These are phyloP conservation scores for Solea senegalensis DNA, from an alignment of 2,113 vertebrate species.

Conservation along the genomic window DNA sequence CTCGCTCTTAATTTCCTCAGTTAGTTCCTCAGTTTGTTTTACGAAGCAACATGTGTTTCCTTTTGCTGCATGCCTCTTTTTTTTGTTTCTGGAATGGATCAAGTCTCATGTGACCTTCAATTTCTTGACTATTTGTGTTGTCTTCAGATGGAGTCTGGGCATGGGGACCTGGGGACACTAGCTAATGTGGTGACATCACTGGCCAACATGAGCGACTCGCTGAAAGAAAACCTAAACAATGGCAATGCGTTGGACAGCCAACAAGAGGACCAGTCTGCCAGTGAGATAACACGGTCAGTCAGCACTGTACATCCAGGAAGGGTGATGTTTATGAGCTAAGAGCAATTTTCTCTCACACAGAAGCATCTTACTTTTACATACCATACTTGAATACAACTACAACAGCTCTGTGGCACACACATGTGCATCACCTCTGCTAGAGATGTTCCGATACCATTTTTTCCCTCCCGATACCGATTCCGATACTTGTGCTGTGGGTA, in stretches of 20 bases:
- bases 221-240: constrained; percentile 90
- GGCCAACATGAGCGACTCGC: constrained; percentile 87
- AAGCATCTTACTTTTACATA: no score
- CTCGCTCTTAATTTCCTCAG: neutral
- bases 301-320: neutral
- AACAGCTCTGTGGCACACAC: no score
- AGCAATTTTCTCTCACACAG: no score
- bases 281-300: constrained; percentile 93
- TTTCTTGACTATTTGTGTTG: neutral
- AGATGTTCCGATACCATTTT: no score
- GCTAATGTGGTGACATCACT: constrained; percentile 97
- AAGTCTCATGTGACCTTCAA: no score
- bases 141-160: constrained; percentile 88
- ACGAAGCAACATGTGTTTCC: neutral
- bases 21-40: neutral
- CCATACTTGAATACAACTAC: no score
- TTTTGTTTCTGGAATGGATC: neutral
- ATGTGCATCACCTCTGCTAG: no score
- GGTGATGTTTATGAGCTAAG: neutral
- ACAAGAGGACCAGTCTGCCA: constrained; percentile 91
- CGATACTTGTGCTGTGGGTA: no score
- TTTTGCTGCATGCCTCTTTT: neutral
- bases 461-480: no score
- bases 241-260: constrained; percentile 89
- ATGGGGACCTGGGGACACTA: constrained; percentile 93